Percentiles rank a stretch among this genome's conserved stretches.
Evolutionary conservation across 2,888 invertebrate genomes (phyloP).

Genomic region (Dendrolimus houi): DNA sequence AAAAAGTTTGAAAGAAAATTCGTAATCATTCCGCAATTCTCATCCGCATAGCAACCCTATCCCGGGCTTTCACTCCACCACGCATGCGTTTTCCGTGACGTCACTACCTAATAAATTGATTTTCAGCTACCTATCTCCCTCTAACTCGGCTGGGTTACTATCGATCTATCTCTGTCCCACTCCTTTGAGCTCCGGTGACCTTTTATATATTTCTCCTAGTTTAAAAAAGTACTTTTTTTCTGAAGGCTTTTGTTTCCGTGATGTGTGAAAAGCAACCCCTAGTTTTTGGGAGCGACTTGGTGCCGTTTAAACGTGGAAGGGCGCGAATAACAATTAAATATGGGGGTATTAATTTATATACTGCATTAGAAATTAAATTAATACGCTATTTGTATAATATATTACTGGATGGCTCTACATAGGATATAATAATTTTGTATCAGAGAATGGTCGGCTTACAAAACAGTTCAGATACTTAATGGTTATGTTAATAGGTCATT

Average conservation of each 20-base stretch:
- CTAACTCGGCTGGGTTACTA: conserved; percentile 16
- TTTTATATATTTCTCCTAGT: conserved; percentile 66
- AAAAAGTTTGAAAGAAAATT: background rate
- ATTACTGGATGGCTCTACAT: too few species aligned
- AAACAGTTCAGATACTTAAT: too few species aligned
- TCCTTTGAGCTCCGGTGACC: conserved; percentile 60
- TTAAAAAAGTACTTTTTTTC: conserved; percentile 21
- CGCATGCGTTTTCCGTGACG: conserved; percentile 70
- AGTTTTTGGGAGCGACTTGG: background rate
- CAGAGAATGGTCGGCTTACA: too few species aligned
- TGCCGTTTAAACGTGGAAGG: background rate
- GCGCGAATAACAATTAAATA: background rate
- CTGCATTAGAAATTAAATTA: too few species aligned
- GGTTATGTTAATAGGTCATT: too few species aligned
- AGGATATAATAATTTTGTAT: too few species aligned
- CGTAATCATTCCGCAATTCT: conserved; percentile 10
- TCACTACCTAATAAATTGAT: conserved; percentile 76
- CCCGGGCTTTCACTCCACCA: conserved; percentile 47
- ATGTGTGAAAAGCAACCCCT: conserved; percentile 28
- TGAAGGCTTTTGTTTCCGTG: conserved; percentile 61
- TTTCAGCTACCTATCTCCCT: conserved; percentile 58
- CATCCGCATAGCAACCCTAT: conserved; percentile 44
- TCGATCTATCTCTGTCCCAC: conserved; percentile 39
- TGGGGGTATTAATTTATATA: too few species aligned
- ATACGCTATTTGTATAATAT: too few species aligned